These are phyloP conservation scores for Diadema setosum DNA, from an alignment of 35 echinoderm and acorn worm genomes.

Conservation along the genomic window DNA sequence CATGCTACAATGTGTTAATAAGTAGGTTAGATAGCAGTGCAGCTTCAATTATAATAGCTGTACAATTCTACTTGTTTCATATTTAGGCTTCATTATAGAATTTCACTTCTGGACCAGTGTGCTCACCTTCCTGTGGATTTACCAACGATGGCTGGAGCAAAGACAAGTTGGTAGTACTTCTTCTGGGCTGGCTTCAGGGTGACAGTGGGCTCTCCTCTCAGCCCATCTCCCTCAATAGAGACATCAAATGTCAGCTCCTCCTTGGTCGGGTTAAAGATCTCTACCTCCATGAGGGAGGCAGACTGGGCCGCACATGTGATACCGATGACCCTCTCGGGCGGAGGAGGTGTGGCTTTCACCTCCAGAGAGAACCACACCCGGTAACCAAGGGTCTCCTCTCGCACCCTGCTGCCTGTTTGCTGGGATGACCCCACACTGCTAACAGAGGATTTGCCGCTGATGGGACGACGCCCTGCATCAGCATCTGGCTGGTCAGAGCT, in stretches of 20 bases:
- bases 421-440: constrained; percentile 12
- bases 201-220: constrained; percentile 53
- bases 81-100: no score
- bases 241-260: constrained; percentile 72
- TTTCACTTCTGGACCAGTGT: no score
- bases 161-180: constrained; percentile 80
- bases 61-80: no score
- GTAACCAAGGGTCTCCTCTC: constrained; percentile 50
- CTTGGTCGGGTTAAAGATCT: constrained; percentile 77
- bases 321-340: constrained; percentile 57
- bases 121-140: constrained; percentile 77
- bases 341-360: constrained; percentile 38
- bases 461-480: constrained; percentile 14
- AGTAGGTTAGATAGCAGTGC: no score
- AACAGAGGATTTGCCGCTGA: constrained; percentile 45
- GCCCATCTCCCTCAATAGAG: constrained; percentile 70
- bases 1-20: no score
- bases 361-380: constrained; percentile 90
- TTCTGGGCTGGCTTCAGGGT: constrained; percentile 74
- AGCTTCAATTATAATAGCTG: no score
- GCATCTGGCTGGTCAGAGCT: not conserved
- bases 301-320: constrained; percentile 90
- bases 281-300: constrained; percentile 83
- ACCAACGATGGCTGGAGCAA: constrained; percentile 82
- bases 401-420: not conserved